Evolutionary conservation across 2,113 vertebrate genomes (phyloP), one percentile per base, ranked within the genome.

Genomic region (Chascanopsetta lugubris): DNA sequence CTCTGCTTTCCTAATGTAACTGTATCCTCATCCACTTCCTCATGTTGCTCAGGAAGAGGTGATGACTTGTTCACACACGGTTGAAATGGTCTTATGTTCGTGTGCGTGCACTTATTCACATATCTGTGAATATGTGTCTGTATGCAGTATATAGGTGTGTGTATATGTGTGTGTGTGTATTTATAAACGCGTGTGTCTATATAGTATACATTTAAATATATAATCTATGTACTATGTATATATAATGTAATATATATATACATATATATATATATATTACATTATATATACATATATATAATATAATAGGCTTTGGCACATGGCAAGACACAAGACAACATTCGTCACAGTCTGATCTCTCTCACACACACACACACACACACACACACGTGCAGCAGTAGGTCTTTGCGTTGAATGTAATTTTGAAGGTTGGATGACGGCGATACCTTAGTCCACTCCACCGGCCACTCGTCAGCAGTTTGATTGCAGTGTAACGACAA

Each of bases 401-500:
- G 38, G 72, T 67, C 20, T 48, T 66, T 53, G 17, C 30, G 21
- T 66, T 67, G 25, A 21, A 46, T 18, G 20, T 65, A 67, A 70
- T 85, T 70, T 61, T 61, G 64, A 57, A 72, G 70, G 56, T 81
- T 69, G 67, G 49, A 79, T 67, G 79, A 63, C 62, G 57, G 55
- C 58, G 66, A 79, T 84, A 72, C 79, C 69, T 77, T 79, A 80
- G 79, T 38, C 53, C 65, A 69, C 69, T 63, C 11, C 32, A 53
- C 4, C 25, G 61, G 46, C 56, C 61, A 60, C 74, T 83, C 54
- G 58, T 80, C 26, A 58, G 29, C 62, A 51, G 60, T 72, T 74
- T 87, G 64, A 81, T 85, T 81, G 68, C 72, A 57, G 56, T 56
- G 53, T 72, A 71, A 83, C 82, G 79, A 78, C 51, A 48, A 65